phyloP scores from a whole-genome alignment of 2,113 vertebrate species.

The Saguinus midas region DNA sequence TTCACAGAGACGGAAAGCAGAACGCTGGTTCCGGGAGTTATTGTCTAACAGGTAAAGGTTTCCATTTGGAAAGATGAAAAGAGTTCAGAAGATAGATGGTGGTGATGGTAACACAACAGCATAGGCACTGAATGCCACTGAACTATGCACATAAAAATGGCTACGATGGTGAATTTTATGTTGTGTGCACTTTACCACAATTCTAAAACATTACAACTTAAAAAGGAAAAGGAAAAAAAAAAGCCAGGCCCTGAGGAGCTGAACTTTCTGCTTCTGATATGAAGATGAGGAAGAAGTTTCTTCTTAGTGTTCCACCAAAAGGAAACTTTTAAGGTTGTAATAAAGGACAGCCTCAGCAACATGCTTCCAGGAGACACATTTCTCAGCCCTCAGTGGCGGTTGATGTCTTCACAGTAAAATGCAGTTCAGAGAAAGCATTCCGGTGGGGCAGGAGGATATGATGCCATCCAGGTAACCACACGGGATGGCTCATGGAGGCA shows the following conservation, averaged over 20 bases:
- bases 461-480: not conserved
- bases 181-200: not conserved
- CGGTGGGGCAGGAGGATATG: rapidly evolving
- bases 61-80: not conserved
- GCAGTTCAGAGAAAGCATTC: not conserved
- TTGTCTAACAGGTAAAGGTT: not conserved
- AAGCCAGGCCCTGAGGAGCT: not conserved
- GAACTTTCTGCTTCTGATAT: not conserved
- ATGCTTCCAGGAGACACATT: rapidly evolving
- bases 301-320: not conserved
- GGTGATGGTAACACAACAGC: not conserved
- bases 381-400: not conserved
- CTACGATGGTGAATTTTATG: not conserved
- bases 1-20: not conserved
- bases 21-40: not conserved
- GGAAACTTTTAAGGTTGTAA: not conserved
- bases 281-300: not conserved
- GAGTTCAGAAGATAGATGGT: too few relatives aligned
- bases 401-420: not conserved
- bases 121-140: not conserved
- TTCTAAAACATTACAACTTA: not conserved
- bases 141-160: not conserved
- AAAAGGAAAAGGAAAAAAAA: not conserved
- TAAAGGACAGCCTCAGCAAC: not conserved
- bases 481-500: not conserved